These are phyloP conservation scores for Spondyliosoma cantharus DNA, from an alignment of 2,797 vertebrate genomes.

Conservation along the genomic window DNA sequence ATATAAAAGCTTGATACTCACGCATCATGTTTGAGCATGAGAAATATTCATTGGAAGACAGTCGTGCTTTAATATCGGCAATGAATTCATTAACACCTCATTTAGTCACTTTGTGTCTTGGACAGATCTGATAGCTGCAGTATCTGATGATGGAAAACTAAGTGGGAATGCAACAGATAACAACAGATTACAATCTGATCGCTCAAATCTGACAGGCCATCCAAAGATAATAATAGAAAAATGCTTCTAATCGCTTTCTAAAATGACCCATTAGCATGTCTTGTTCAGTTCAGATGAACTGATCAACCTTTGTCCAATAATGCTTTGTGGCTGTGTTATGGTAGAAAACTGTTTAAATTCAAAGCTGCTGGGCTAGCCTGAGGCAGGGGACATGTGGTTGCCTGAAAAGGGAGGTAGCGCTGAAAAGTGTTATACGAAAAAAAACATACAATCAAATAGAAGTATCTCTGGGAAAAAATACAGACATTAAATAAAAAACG, in stretches of 20 bases:
- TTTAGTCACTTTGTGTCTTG: slow-evolving; percentile 12
- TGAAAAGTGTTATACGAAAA: not conserved
- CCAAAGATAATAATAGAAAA: not conserved
- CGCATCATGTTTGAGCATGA: slow-evolving; percentile 4
- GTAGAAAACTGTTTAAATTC: not conserved
- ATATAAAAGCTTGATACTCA: slow-evolving; percentile 25
- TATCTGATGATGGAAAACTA: not conserved
- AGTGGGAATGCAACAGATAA: not conserved
- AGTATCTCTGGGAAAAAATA: not conserved
- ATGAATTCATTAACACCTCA: slow-evolving; percentile 7
- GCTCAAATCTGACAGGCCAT: not conserved
- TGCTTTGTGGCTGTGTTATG: not conserved
- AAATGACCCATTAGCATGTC: not conserved
- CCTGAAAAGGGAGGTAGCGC: not conserved
- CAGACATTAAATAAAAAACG: too few species aligned
- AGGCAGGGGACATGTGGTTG: not conserved
- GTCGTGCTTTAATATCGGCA: slow-evolving; percentile 19
- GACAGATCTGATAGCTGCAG: not conserved
- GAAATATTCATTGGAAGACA: slow-evolving; percentile 5
- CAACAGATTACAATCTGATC: slow-evolving; percentile 3
- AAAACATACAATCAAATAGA: not conserved
- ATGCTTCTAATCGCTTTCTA: not conserved
- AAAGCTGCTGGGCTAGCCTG: not conserved
- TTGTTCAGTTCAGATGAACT: not conserved
- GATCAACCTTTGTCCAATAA: not conserved